Percentiles rank a stretch among this genome's conserved stretches.
Evolutionary conservation across 2,888 invertebrate genomes (phyloP).

Genomic region (Sabatieria punctata): DNA sequence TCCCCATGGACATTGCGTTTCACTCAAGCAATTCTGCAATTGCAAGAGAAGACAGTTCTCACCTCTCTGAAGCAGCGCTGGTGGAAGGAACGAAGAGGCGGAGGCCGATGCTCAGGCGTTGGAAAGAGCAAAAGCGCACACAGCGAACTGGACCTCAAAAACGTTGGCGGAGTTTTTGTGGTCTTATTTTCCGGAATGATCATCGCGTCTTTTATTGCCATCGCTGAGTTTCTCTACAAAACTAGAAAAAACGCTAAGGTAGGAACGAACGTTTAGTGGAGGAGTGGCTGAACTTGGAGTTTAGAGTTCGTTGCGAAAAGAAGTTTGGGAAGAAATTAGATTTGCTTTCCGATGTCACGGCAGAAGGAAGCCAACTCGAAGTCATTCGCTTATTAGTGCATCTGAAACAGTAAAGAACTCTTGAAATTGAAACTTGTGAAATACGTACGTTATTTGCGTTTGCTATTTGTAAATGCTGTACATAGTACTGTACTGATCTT

Average conservation of each 20-base stretch:
- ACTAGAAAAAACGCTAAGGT: constrained; percentile 4
- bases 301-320: no score
- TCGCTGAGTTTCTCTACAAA: constrained; percentile 11
- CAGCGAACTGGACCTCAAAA: constrained; percentile 17
- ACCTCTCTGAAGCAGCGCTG: constrained; percentile 72
- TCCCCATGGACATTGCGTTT: constrained; percentile 81
- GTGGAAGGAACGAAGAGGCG: constrained; percentile 89
- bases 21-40: constrained; percentile 74
- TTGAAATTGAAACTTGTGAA: no score
- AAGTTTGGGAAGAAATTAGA: no score
- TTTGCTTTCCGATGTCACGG: no score
- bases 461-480: no score
- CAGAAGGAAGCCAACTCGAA: no score
- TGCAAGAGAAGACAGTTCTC: constrained; percentile 85
- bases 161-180: constrained; percentile 83
- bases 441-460: no score
- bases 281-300: no score
- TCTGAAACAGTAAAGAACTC: no score
- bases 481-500: no score
- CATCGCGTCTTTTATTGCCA: constrained; percentile 53
- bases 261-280: no score
- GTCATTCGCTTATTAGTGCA: no score
- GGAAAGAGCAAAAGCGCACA: constrained; percentile 10
- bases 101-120: constrained; percentile 37
- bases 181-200: constrained; percentile 81